Base-by-base conservation (phyloP, 2,113 vertebrate species). In the Xenopus borealis region DNA sequence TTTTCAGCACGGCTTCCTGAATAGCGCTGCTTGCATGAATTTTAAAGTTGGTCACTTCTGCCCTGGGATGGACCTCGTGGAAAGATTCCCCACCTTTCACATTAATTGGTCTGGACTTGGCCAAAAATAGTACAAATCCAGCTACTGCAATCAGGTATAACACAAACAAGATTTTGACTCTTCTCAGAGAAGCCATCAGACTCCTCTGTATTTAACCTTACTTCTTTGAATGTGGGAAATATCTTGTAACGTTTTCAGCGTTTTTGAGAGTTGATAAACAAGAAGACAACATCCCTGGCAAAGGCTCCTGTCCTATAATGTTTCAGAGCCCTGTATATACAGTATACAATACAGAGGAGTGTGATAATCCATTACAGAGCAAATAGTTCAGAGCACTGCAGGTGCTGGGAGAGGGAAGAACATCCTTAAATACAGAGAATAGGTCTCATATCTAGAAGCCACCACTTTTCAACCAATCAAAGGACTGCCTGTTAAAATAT, bases 151-250 rank as follows among this genome's bases (percentile, higher is more conserved):
- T 89, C 84, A 94, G 85, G 84, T 97, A 98, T 72, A 99, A 88
- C 84, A 95, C 91, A 90, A 98, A 85, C 85, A 98, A 81, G 66
- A 96, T 90, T 92, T 95, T 98, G 92, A 97, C 97, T 91, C 96
- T 92, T 89, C 96, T 89, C 87, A 95, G 87, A 88, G 94, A 95
- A 94, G 96, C 96, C 96, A 99, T 98, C 86, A 91, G 92, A 92
- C 89, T 83, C 83, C 78, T 83, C 83, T 79, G 46, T 59, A 75
- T 87, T 83, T 81, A 50, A 53, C 73, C 79, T 52, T 52, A 82
- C 79, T 78, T 27, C 23, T 27, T 76, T 63, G 30, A 76, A 62
- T 52, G 62, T 45, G 17, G 23, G 17, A 12, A 20, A 30, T 20
- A 52, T 63, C 66, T 19, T 47, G 40, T 55, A n/a, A 12, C 18